A percentile compares a stretch with the other conserved stretches of the same genome.
Evolutionary conservation across 2,797 vertebrate species (phyloP).

Genomic region (Girardinus metallicus): DNA sequence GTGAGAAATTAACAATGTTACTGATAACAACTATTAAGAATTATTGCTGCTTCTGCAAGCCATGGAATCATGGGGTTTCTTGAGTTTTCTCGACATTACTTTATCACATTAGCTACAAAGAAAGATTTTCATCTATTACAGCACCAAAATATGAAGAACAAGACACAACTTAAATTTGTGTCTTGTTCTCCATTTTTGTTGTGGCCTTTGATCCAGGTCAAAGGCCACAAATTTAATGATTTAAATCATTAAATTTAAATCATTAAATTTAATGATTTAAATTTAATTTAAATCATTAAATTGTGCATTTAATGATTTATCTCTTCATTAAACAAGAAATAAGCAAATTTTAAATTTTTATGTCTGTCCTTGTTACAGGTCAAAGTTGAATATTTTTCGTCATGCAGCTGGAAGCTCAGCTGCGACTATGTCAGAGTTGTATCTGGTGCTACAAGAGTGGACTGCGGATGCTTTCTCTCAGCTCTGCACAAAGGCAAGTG

Average conservation of each 20-base stretch:
- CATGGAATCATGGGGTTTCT: neutral
- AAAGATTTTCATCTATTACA: neutral
- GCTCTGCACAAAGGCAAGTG: conserved; percentile 66
- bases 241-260: too few species aligned
- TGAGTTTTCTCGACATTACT: neutral
- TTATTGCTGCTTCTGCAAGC: neutral
- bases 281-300: too few species aligned
- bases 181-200: neutral
- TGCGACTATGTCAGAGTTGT: conserved; percentile 78
- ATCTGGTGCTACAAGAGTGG: conserved; percentile 70
- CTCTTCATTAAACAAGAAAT: neutral
- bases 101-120: neutral
- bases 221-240: too few species aligned
- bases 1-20: neutral
- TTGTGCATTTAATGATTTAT: neutral
- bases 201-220: too few species aligned
- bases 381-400: conserved; percentile 14
- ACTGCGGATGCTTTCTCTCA: conserved; percentile 69
- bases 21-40: neutral
- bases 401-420: conserved; percentile 79
- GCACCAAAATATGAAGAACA: neutral
- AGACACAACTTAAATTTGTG: neutral
- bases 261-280: too few species aligned
- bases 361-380: conserved; percentile 20
- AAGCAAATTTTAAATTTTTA: neutral